Evolutionary conservation across 2,113 vertebrate species (phyloP), one percentile per base, ranked within the genome.

Genomic region (Ornithorhynchus anatinus): DNA sequence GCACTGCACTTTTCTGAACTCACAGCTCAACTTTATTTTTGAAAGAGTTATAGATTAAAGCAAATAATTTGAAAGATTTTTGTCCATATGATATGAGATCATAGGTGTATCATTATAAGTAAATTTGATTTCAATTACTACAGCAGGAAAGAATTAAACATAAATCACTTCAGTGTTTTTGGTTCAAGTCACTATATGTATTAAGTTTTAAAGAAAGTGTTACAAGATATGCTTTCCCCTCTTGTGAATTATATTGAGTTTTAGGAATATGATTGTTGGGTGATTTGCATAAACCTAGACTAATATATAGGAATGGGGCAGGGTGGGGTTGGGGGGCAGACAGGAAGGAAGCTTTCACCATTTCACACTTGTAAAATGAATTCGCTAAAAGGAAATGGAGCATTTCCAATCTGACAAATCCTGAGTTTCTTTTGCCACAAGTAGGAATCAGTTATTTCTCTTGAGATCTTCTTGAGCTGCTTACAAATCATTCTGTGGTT

Each of bases 361-460:
- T 44, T 65, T 74, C 40, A 47, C 61, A 74, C 37, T 78, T 70
- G 42, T 58, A 44, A 74, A 69, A 59, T 14, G 71, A 58, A 50
- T 72, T 72, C 77, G 17, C 59, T 76, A 50, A 60, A 38, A 44
- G 14, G 13, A 61, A 70, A 75, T 79, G 75, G 78, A 79, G 67
- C 38, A 20, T 44, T 79, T 84, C 80, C 69, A 83, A 77, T 59
- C 69, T 79, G 75, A 81, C 75, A 77, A 84, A 84, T 67, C 64
- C 66, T 69, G 59, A 85, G 69, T 69, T 79, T 36, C 66, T 39
- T 58, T 69, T 70, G 65, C 60, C 44, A 48, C 51, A 74, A 77
- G 57, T 74, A 72, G 40, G 33, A 76, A 44, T 36, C 17, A n/a
- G 75, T 86, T 84, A 56, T 59, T 60, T 29, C 79, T 75, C 53